Evolutionary conservation across 2,888 invertebrate genomes (phyloP).

Genomic region (Anodontia alba): DNA sequence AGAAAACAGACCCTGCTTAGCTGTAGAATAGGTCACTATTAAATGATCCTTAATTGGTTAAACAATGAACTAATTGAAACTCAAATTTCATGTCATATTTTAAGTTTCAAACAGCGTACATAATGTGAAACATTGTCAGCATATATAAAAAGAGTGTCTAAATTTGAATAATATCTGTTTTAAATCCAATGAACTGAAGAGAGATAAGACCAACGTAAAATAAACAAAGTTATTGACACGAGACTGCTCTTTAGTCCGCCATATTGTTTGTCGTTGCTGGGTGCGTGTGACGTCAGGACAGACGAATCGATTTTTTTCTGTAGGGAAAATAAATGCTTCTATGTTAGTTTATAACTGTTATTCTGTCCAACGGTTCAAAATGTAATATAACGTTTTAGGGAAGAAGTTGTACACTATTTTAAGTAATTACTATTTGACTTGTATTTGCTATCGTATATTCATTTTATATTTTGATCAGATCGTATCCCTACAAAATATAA

Average conservation of each 20-base stretch:
- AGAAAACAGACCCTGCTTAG: neutral
- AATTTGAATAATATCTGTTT: neutral
- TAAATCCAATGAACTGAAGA: conserved; percentile 8
- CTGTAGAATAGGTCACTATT: neutral
- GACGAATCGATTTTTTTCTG: neutral
- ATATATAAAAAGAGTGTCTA: neutral
- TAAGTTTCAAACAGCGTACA: neutral
- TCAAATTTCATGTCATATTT: conserved; percentile 8
- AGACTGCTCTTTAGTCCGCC: conserved; percentile 57
- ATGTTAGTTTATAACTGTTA: no score
- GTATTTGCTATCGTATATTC: no score
- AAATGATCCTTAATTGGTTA: conserved; percentile 16
- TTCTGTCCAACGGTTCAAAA: no score
- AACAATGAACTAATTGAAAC: neutral
- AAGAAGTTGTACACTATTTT: no score
- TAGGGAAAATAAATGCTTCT: no score
- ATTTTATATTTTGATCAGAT: no score
- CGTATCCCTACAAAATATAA: no score
- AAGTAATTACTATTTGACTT: no score
- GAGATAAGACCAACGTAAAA: conserved; percentile 33
- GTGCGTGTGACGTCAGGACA: conserved; percentile 68
- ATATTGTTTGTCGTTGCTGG: conserved; percentile 80
- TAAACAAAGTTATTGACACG: conserved; percentile 47
- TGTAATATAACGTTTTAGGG: no score
- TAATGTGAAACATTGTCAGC: neutral